A percentile compares a stretch with the other conserved stretches of the same genome.
Conservation (phyloP, 2,113 vertebrate genomes). For the Pleuronectes platessa region DNA sequence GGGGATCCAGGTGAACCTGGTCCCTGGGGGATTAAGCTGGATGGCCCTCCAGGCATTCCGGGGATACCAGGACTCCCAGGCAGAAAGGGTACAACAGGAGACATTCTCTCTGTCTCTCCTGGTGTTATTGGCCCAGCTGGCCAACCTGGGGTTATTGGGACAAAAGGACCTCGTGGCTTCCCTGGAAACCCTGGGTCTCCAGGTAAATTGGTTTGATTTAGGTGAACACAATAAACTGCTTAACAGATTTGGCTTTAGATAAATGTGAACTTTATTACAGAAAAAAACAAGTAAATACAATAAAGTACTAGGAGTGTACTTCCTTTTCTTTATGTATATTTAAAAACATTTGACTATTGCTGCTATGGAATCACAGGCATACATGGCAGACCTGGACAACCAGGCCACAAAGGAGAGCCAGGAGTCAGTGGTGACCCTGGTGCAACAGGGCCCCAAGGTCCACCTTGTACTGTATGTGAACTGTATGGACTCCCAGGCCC, state of each 20-base stretch:
- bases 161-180: conserved; percentile 45
- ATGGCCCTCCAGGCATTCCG: conserved; percentile 54
- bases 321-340: not conserved
- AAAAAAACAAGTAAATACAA: not conserved
- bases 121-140: conserved; percentile 58
- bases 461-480: conserved; percentile 44
- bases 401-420: conserved; percentile 56
- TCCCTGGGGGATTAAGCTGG: conserved; percentile 18
- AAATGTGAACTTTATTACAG: not conserved
- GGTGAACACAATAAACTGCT: conserved; percentile 7
- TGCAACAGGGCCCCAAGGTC: conserved; percentile 46
- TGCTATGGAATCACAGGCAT: conserved; percentile 42
- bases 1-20: conserved; percentile 66
- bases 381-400: conserved; percentile 48
- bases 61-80: conserved; percentile 59
- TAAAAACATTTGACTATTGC: not conserved
- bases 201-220: conserved; percentile 42
- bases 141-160: conserved; percentile 34
- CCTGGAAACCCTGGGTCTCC: conserved; percentile 57
- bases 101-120: conserved; percentile 20
- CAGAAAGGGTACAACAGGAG: conserved; percentile 60
- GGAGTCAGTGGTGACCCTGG: conserved; percentile 62
- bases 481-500: conserved; percentile 37
- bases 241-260: not conserved
- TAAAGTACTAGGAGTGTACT: not conserved